Base-by-base conservation (phyloP, 2,888 invertebrate genomes). In the Glyphotaelius pellucidus region DNA sequence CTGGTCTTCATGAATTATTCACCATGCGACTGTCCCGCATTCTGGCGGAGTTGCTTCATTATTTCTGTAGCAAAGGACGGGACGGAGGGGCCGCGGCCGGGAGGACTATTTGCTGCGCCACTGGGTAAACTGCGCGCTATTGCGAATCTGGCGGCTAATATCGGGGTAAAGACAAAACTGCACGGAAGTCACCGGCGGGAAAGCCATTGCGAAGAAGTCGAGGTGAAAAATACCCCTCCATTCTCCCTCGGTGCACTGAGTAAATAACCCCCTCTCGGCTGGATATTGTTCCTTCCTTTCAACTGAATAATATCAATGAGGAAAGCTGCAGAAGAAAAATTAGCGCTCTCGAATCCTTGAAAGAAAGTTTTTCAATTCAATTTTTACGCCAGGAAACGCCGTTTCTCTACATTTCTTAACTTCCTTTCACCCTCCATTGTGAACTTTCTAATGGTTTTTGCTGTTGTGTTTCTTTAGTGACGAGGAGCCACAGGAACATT, bases 1-100 rank as follows among this genome's bases (percentile, higher is more conserved):
- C 87, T 87, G 87, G 87, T 87, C 87, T 87, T 87, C 87, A 87
- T 87, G 87, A 87, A 87, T 87, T 47, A 87, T 87, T 87, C 87
- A 87, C 87, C 52, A 15, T 30, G 47, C 52, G 87, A 52, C 87
- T 87, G 87, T 42, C 87, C 87, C 52, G 31, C 87, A n/a, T 85
- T 87, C 87, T 47, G 87, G 47, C 30, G 87, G 52, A 85, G 35
- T 47, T 47, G 87, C 81, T 90, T 90, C 90, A 90, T 90, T 90
- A 90, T 90, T 80, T 90, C 90, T 30, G 83, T 83, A 47, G 80
- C 30, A 80, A 81, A 90, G 90, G 80, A 90, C 83, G 67, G 67
- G 9, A 25, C 67, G 19, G 67, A 67, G 67, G 52, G 52, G 52
- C 52, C 52, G 25, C n/a, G 88, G 79, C 32, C 89, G 67, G 80